These are phyloP conservation scores for Falco cherrug DNA, from an alignment of 2,797 vertebrate genomes.

Conservation along the genomic window DNA sequence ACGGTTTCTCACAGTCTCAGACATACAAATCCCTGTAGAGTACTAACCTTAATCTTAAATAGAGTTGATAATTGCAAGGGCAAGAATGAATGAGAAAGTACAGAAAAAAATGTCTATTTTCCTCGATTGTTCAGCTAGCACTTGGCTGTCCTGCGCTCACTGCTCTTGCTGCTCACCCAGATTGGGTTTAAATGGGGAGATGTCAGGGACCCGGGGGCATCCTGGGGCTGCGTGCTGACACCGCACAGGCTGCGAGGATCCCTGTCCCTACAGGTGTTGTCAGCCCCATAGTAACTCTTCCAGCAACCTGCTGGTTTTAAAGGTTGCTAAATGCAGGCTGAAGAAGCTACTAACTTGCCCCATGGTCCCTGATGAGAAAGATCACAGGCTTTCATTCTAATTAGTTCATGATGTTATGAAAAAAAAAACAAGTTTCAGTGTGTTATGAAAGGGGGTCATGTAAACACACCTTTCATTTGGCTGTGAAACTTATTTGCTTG, in stretches of 20 bases:
- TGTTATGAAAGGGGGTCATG: background rate
- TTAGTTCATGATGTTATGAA: background rate
- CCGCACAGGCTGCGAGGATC: background rate
- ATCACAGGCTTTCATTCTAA: background rate
- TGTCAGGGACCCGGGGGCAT: rapidly evolving
- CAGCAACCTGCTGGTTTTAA: background rate
- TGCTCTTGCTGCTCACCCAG: background rate
- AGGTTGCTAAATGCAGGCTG: background rate
- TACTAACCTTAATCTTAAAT: slow-evolving; percentile 20
- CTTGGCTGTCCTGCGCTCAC: background rate
- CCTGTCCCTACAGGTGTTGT: background rate
- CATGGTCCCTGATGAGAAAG: background rate
- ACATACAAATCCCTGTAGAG: background rate
- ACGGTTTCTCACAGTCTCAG: background rate
- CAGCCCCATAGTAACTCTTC: background rate
- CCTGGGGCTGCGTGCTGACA: background rate
- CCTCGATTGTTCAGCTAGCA: background rate
- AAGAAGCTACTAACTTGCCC: background rate
- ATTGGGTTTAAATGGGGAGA: background rate
- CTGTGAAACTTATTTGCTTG: background rate
- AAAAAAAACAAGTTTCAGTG: background rate
- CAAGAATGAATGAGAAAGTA: background rate
- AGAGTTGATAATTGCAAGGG: slow-evolving; percentile 9
- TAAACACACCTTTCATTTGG: background rate
- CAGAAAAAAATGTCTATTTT: background rate